A percentile compares a stretch with the other conserved stretches of the same genome.
These are phyloP conservation scores for Cuculus canorus DNA, from an alignment of 2,797 vertebrate species.

Conservation along the genomic window DNA sequence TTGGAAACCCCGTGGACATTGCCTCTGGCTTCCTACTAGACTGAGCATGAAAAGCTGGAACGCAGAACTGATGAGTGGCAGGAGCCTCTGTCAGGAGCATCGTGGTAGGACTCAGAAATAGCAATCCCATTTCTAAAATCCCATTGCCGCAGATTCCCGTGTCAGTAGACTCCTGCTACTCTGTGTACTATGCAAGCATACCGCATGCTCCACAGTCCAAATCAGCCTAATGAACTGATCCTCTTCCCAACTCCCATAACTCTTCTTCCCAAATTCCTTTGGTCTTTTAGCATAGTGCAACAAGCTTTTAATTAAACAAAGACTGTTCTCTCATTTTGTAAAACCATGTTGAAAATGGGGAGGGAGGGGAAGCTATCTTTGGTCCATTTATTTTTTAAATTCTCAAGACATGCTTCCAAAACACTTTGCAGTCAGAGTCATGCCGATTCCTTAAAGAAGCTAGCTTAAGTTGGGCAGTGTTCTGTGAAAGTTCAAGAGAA, in stretches of 20 bases:
- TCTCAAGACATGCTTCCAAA: neutral
- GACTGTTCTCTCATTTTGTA: neutral
- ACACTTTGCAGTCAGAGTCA: neutral
- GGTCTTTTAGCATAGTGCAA: neutral
- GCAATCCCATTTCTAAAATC: neutral
- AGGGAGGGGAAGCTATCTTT: neutral
- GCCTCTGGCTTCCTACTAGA: neutral
- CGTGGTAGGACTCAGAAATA: neutral
- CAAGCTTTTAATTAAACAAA: neutral
- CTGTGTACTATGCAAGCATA: neutral
- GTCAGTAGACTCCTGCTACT: neutral
- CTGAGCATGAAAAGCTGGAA: neutral
- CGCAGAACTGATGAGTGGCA: neutral
- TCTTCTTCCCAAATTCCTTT: neutral
- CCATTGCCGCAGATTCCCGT: neutral
- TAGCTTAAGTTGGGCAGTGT: neutral
- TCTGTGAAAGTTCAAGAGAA: neutral
- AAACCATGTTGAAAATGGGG: neutral
- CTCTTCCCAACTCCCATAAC: neutral
- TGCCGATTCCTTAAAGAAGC: neutral
- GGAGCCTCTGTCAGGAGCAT: neutral
- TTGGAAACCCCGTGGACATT: neutral
- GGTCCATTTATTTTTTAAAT: neutral
- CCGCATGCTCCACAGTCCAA: accelerated
- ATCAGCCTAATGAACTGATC: neutral